These are phyloP conservation scores for Microplitis mediator DNA, from an alignment of 1,140 invertebrate genomes.

Conservation along the genomic window DNA sequence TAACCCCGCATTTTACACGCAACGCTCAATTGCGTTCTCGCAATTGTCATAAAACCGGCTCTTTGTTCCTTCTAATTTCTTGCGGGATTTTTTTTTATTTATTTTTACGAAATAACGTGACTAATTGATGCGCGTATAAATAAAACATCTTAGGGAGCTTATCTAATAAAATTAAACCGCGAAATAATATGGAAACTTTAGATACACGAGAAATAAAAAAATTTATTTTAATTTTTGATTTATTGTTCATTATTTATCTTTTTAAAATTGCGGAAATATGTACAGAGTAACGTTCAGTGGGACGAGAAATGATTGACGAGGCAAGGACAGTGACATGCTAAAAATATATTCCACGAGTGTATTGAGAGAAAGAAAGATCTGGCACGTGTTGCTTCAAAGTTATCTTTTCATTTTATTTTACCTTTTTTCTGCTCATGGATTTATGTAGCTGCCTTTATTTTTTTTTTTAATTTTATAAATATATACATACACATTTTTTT, in stretches of 20 bases:
- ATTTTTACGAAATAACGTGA: neutral
- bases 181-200: neutral
- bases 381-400: slow-evolving; percentile 2
- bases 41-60: neutral
- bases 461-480: neutral
- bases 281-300: neutral
- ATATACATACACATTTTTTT: no score
- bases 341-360: slow-evolving; percentile 1
- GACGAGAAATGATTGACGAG: slow-evolving; percentile 9
- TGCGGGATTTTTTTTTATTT: neutral
- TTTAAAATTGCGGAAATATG: neutral
- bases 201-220: neutral
- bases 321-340: neutral
- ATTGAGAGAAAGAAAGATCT: neutral
- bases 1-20: neutral
- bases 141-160: no score
- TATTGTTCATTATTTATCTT: neutral
- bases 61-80: neutral
- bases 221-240: neutral
- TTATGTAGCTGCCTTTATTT: neutral
- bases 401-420: neutral
- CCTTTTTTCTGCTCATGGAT: neutral
- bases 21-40: neutral
- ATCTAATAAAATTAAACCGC: no score
- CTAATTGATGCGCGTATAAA: neutral